Percentiles rank a stretch among this genome's conserved stretches.
Conservation (phyloP, 2,797 vertebrate species). For the Halcyon badia region DNA sequence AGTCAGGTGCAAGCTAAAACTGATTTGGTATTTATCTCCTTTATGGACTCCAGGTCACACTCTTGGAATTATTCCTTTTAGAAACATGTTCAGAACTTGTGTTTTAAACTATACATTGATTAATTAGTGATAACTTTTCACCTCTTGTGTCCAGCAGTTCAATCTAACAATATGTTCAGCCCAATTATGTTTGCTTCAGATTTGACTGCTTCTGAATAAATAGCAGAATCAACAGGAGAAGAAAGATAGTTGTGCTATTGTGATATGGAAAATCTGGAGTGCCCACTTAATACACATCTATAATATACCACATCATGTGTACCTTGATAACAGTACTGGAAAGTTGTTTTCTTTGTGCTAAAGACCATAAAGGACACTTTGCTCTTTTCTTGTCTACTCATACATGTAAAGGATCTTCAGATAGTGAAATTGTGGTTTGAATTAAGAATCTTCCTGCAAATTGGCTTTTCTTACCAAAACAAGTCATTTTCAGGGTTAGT, state of each 20-base stretch:
- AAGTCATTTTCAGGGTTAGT: conserved; percentile 4
- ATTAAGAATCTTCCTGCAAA: conserved; percentile 18
- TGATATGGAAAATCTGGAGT: neutral
- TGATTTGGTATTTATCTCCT: neutral
- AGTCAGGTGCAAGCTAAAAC: neutral
- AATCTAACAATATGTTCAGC: neutral
- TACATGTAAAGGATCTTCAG: neutral
- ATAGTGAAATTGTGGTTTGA: neutral
- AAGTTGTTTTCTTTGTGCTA: neutral
- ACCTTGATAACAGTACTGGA: neutral
- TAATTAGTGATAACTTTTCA: neutral
- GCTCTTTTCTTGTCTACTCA: neutral
- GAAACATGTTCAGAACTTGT: neutral
- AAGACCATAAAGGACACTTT: neutral
- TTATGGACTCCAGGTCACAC: neutral
- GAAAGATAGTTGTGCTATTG: neutral
- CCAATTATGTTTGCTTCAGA: neutral
- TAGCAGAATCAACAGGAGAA: neutral
- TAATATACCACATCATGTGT: neutral
- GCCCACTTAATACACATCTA: neutral
- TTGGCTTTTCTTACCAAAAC: conserved; percentile 19
- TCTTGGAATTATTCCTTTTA: neutral
- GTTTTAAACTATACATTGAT: neutral
- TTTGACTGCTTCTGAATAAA: neutral
- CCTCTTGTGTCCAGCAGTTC: neutral